Evolutionary conservation across 92 coral and sea anemone species (phyloP).

Genomic region (Bergia sp.): DNA sequence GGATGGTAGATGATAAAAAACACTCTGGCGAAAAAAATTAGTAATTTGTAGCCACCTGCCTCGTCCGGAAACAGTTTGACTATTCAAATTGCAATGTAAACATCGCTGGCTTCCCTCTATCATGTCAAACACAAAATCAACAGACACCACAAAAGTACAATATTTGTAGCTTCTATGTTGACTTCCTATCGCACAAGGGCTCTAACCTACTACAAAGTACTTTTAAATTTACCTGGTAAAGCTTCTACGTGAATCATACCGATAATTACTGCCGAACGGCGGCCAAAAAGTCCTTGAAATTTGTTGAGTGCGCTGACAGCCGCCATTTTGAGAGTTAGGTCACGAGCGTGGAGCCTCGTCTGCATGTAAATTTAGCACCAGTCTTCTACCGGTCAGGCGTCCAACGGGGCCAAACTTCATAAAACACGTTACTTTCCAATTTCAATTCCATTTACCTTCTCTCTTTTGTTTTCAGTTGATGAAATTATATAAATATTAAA

Average conservation of each 20-base stretch:
- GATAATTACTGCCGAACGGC: constrained; percentile 87
- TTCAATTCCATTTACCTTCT: too few species aligned
- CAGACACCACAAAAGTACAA: neutral
- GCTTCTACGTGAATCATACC: constrained; percentile 99
- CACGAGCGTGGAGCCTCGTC: neutral
- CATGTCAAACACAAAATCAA: neutral
- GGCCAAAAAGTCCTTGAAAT: constrained; percentile 86
- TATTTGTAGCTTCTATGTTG: too few species aligned
- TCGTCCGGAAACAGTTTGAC: neutral
- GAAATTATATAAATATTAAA: too few species aligned
- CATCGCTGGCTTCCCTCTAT: neutral
- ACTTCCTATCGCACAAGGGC: neutral
- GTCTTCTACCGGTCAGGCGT: too few species aligned
- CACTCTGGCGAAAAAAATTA: neutral
- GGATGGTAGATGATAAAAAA: neutral
- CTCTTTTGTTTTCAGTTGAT: too few species aligned
- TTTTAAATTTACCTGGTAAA: constrained; percentile 79
- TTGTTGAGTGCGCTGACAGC: constrained; percentile 67
- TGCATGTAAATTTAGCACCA: neutral
- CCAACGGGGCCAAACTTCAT: too few species aligned
- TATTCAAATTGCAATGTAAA: neutral
- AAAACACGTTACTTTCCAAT: too few species aligned
- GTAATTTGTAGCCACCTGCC: neutral
- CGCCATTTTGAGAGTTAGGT: constrained; percentile 63
- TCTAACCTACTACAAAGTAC: neutral